Base-by-base conservation (phyloP, 2,888 invertebrate species). In the Argynnis bischoffii region DNA sequence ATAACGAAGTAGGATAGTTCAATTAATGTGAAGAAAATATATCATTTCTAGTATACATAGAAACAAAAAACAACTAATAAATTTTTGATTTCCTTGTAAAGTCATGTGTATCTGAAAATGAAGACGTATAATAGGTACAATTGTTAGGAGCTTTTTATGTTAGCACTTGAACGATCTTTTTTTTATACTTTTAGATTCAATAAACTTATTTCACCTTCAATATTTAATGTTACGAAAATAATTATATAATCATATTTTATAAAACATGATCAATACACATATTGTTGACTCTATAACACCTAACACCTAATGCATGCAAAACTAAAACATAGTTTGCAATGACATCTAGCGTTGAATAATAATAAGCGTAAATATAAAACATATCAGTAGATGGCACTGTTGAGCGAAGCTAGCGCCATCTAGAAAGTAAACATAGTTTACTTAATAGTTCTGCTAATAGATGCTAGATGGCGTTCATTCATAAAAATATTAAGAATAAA, bases 341-440 rank as follows among this genome's bases (percentile, higher is more conserved):
- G 76, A 71, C 77, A 75, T 78, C 80, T 79, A 61, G 70, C 61
- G 64, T 56, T 26, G 46, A 64, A 35, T 64, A 68, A 47, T 16
- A 3, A 6, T 0, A 60, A 55, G n/a, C 16, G 15, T 46, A 31
- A 63, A 18, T 55, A 41, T 26, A 13, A 11, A 18, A 26, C 13
- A 46, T 15, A 26, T 1, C 21, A 16, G n/a, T 75, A 84, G 85
- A 79, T 84, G 82, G 79, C 83, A 75, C 72, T 76, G 14, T 15
- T 51, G 21, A 0, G 2, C 11, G 14, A 1, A 4, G 14, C 1
- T 47, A 68, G 47, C 65, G 54, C 63, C 68, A 70, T 55, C 65
- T 70, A 63, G 51, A 1, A 16, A 41, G 18, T 2, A 3, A 54
- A 1, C 3, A 16, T 8, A 31, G 8, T 13, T 35, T 11, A 54